These are phyloP conservation scores for Corticium candelabrum DNA, from an alignment of 37 sponge, comb jelly and placozoan genomes.

Conservation along the genomic window DNA sequence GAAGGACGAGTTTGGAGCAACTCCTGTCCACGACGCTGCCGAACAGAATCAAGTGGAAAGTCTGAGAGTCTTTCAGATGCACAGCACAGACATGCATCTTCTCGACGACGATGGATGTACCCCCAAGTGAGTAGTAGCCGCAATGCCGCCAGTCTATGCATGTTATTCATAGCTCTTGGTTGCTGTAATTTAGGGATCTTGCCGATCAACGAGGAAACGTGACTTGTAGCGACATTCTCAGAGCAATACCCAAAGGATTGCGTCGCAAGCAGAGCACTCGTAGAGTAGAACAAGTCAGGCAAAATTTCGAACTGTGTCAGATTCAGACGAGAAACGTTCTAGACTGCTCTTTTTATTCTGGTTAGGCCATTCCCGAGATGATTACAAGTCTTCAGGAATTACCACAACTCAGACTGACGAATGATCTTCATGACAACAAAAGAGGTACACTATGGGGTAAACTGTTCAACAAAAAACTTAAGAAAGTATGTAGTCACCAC, in stretches of 20 bases:
- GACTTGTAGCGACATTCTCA: constrained; percentile 39
- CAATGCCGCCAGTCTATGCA: neutral
- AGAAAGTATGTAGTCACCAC: no score
- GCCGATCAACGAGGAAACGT: constrained; percentile 40
- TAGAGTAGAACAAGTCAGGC: neutral
- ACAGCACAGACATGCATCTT: constrained; percentile 29
- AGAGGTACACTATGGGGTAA: no score
- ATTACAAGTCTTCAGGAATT: no score
- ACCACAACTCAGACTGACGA: no score
- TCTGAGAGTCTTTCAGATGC: constrained; percentile 58
- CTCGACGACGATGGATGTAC: constrained; percentile 58
- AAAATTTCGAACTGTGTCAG: no score
- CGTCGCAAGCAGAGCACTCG: neutral
- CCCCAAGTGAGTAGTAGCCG: constrained; percentile 36
- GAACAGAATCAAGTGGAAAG: constrained; percentile 74
- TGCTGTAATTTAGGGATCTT: constrained; percentile 27
- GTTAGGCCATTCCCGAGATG: neutral
- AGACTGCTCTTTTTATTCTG: neutral
- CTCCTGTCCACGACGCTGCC: constrained; percentile 88
- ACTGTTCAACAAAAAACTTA: no score
- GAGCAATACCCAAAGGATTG: constrained; percentile 19
- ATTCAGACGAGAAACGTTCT: neutral
- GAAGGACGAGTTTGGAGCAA: constrained; percentile 74
- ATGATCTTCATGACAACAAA: no score
- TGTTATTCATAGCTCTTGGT: neutral